Conservation (phyloP, 2,888 invertebrate species). For the Erpobdella octoculata region DNA sequence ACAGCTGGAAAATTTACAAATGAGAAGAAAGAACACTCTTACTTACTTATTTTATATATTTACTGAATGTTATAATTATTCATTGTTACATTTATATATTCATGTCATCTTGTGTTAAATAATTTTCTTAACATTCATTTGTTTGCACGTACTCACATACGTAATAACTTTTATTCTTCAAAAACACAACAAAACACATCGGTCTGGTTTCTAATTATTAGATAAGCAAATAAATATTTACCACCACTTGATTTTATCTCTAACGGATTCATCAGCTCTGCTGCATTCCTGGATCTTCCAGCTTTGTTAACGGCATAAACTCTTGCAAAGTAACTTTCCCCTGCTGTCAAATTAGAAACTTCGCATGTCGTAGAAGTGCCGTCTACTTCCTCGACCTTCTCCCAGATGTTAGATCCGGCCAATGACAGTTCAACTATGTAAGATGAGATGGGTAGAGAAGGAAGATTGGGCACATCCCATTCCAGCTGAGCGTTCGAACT, state of each 20-base stretch:
- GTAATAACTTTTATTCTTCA: not conserved
- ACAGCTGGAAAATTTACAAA: too few relatives aligned
- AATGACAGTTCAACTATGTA: not conserved
- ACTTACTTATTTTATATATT: too few relatives aligned
- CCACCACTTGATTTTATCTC: not conserved
- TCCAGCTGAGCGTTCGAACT: not conserved
- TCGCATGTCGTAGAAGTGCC: constrained; percentile 14
- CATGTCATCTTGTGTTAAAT: too few relatives aligned
- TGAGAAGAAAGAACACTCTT: too few relatives aligned
- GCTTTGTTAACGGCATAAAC: constrained; percentile 77
- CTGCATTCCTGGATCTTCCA: constrained; percentile 58
- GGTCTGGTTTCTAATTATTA: not conserved
- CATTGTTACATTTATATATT: too few relatives aligned
- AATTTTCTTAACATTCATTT: too few relatives aligned
- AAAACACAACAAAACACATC: not conserved
- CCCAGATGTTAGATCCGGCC: constrained; percentile 1
- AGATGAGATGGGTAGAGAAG: not conserved
- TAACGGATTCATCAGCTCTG: constrained; percentile 66
- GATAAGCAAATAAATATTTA: not conserved
- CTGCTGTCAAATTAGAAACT: constrained; percentile 22
- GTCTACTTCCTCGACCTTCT: constrained; percentile 18
- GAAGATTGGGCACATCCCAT: constrained; percentile 2
- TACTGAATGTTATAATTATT: too few relatives aligned
- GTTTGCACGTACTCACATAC: too few relatives aligned
- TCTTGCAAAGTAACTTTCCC: constrained; percentile 65